phyloP scores from a whole-genome alignment of 2,113 vertebrate species.

The Butastur rufipennis region DNA sequence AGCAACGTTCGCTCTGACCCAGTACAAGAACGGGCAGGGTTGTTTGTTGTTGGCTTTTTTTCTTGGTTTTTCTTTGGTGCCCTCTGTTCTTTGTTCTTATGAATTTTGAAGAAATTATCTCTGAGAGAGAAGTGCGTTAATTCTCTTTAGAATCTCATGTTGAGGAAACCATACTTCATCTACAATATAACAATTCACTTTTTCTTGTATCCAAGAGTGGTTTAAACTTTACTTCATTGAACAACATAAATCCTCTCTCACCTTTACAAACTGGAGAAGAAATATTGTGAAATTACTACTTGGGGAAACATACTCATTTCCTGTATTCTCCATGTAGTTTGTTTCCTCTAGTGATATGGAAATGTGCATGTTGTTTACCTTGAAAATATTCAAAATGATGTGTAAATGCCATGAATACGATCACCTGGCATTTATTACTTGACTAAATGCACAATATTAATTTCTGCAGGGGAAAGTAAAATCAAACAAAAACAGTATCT shows the following conservation, averaged over 20 bases:
- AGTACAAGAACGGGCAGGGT: not conserved
- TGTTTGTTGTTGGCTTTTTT: not conserved
- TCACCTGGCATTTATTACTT: not conserved
- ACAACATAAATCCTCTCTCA: not conserved
- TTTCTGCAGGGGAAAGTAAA: not conserved
- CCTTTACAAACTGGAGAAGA: not conserved
- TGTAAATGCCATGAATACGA: not conserved
- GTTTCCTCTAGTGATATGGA: not conserved
- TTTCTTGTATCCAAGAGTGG: not conserved
- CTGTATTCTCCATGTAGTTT: not conserved
- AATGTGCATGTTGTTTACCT: not conserved
- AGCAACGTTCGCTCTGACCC: not conserved
- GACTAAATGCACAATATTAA: not conserved
- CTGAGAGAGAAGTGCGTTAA: not conserved
- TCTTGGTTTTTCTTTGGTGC: not conserved
- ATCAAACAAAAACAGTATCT: not conserved
- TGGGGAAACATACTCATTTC: constrained; percentile 30
- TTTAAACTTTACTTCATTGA: constrained; percentile 24
- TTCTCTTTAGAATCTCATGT: not conserved
- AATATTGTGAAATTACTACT: constrained; percentile 3
- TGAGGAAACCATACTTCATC: not conserved
- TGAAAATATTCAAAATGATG: not conserved
- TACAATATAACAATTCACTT: not conserved
- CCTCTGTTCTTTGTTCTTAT: not conserved
- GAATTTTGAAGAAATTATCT: not conserved